Conservation (phyloP, 2,888 invertebrate species). For the Caenorhabditis uteleia region DNA sequence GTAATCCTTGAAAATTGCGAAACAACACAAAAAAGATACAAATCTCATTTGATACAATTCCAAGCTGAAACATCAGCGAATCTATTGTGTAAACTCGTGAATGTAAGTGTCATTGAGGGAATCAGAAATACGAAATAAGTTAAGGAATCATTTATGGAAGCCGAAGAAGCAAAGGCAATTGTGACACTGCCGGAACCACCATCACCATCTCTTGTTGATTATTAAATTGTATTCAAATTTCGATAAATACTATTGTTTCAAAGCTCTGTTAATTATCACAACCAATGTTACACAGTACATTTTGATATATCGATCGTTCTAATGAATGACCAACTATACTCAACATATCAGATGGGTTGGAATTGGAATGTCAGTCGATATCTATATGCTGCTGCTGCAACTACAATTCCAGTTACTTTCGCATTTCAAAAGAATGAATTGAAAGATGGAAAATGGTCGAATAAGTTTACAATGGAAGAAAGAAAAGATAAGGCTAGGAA, state of each 20-base stretch:
- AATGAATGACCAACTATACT: too few relatives aligned
- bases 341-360: not conserved
- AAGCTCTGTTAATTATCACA: slow-evolving; percentile 1
- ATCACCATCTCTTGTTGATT: slow-evolving; percentile 11
- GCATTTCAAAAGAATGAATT: not conserved
- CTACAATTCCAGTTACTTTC: not conserved
- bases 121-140: too few relatives aligned
- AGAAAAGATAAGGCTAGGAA: slow-evolving; percentile 11
- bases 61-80: slow-evolving; percentile 4
- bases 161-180: slow-evolving; percentile 17
- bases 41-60: slow-evolving; percentile 17
- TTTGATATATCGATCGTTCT: too few relatives aligned
- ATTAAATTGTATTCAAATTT: not conserved
- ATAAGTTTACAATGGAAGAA: not conserved
- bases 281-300: too few relatives aligned
- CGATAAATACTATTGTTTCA: not conserved
- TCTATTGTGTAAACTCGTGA: slow-evolving; percentile 12
- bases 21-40: slow-evolving; percentile 6
- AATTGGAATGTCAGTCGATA: not conserved
- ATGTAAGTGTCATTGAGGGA: too few relatives aligned
- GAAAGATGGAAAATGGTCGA: not conserved
- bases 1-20: slow-evolving; percentile 22
- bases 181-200: slow-evolving; percentile 24
- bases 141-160: slow-evolving; percentile 6
- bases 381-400: not conserved